Percentiles rank a stretch among this genome's conserved stretches.
phyloP scores from a whole-genome alignment of 2,797 vertebrate genomes.

The Silurus lanzhouensis region DNA sequence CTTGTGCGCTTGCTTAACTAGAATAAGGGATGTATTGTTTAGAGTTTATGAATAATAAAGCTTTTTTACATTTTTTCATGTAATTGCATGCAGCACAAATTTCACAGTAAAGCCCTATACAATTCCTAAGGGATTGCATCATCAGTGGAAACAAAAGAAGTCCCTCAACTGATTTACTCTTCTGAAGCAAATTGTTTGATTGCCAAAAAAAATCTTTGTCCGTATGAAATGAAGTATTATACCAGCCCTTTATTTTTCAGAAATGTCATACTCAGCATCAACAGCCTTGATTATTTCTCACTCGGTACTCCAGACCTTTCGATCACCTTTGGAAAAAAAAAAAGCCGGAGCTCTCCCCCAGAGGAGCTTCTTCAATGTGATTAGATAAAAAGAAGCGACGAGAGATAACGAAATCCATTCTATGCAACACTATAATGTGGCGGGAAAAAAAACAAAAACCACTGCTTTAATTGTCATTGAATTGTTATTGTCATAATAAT shows the following conservation, averaged over 20 bases:
- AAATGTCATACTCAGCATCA: constrained; percentile 5
- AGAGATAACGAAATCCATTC: constrained; percentile 19
- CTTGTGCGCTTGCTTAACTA: neutral
- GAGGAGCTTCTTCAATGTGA: constrained; percentile 14
- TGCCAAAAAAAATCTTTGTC: neutral
- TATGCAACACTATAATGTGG: constrained; percentile 16
- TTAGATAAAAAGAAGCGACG: constrained; percentile 14
- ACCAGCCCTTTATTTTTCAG: neutral
- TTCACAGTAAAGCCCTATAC: neutral
- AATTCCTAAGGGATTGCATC: neutral
- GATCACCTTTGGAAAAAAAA: neutral
- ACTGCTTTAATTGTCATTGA: constrained; percentile 47
- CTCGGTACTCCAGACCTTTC: neutral
- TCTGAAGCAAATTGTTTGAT: neutral
- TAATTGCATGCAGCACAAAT: neutral
- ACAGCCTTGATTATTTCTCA: constrained; percentile 2
- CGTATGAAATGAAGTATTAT: neutral
- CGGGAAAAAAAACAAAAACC: neutral
- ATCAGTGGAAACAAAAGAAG: neutral
- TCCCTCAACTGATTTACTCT: neutral
- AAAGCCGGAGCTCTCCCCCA: neutral
- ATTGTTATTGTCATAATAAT: constrained; percentile 28
- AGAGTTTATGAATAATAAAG: neutral
- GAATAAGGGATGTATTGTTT: too few species aligned
- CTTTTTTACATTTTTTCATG: neutral